Evolutionary conservation across 2,888 invertebrate genomes (phyloP).

Genomic region (Eupithecia subfuscata): DNA sequence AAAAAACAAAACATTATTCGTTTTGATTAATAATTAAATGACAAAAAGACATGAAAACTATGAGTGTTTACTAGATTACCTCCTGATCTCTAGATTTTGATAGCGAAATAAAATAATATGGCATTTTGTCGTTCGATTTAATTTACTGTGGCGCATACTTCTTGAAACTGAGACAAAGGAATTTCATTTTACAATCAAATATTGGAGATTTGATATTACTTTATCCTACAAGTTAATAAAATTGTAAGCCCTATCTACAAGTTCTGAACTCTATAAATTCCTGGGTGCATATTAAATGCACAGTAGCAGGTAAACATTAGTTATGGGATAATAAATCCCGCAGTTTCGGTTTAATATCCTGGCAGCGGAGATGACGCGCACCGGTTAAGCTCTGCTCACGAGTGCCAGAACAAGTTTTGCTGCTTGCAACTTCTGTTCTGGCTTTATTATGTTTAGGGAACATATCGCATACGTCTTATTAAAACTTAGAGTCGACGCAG

Average conservation of each 20-base stretch:
- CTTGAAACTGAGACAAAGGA: not conserved
- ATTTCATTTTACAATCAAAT: not conserved
- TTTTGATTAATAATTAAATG: not conserved
- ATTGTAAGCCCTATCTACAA: not conserved
- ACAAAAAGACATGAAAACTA: not conserved
- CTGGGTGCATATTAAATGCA: conserved; percentile 23
- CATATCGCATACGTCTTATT: conserved; percentile 1
- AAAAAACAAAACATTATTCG: too few species aligned
- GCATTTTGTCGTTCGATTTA: not conserved
- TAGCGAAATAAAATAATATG: not conserved
- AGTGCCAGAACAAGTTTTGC: not conserved
- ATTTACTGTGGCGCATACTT: not conserved
- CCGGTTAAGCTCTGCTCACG: not conserved
- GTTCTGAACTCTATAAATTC: conserved; percentile 2
- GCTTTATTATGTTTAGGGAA: not conserved
- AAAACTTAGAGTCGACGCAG: not conserved
- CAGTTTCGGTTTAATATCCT: conserved; percentile 39
- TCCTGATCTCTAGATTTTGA: not conserved
- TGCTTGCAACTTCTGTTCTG: not conserved
- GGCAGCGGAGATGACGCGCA: conserved; percentile 29
- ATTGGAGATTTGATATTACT: not conserved
- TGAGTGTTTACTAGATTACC: not conserved
- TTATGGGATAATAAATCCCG: conserved; percentile 34
- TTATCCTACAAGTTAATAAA: not conserved
- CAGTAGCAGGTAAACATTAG: conserved; percentile 38